Base-by-base conservation (phyloP, 2,888 invertebrate genomes). In the Callinectes sapidus region DNA sequence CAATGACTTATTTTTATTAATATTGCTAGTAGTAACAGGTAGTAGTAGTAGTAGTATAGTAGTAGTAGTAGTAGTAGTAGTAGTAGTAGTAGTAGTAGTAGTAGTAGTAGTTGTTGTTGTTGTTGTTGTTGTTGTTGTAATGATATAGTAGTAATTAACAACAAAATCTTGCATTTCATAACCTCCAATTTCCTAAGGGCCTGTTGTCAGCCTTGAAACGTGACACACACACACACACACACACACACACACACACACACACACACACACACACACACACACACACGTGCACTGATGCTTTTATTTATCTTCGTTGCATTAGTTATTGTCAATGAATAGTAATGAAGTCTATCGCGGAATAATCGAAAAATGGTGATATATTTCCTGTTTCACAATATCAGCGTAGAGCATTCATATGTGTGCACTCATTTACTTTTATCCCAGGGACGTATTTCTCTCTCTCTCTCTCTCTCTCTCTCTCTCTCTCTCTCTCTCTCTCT, bases 261-360 rank as follows among this genome's bases (percentile, higher is more conserved):
- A 89, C 66, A 89, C 32, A 89, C 66, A 89, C 66, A 89, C 66
- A 89, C 66, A 89, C 66, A 89, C 66, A 89, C 66, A 89, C 66
- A 89, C 66, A 89, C 55, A 55, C 55, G 10, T 13, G 10, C 55
- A 61, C 61, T 61, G 18, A 61, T 61, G 16, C 61, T 10, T 13
- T 23, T 0, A 61, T 61, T 61, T 61, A 61, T 61, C 23, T 61
- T 1, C 61, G 1, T 3, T 8, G 5, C 16, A 10, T 61, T 61
- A 13, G 61, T 61, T 61, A 61, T 61, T 0, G 18, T 5, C 61
- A 23, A 0, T 61, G 61, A 61, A 61, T 61, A 61, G 23, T 61
- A 61, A 61, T 61, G 18, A 61, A 2, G 23, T 5, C 23, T 18
- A 13, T 61, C 61, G 23, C 23, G 0, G 23, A 61, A 18, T 18